Conservation (phyloP, 2,797 vertebrate species). For the Sebastolobus altivelis region DNA sequence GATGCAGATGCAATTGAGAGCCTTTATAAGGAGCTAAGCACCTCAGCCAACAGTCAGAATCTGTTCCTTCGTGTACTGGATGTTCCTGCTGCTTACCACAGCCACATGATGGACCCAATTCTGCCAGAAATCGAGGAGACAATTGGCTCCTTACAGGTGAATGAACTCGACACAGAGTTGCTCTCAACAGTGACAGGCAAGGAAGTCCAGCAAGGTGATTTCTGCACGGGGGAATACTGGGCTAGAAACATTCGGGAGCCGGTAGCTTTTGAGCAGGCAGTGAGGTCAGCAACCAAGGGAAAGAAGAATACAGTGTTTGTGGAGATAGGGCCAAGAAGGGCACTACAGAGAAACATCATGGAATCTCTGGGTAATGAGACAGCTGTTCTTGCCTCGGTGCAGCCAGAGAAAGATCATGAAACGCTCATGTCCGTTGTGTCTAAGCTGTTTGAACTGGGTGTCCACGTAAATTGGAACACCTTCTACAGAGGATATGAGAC, state of each 20-base stretch:
- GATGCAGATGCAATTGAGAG: constrained; percentile 79
- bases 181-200: constrained; percentile 89
- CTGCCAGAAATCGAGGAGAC: constrained; percentile 76
- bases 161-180: constrained; percentile 78
- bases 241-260: constrained; percentile 86
- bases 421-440: constrained; percentile 78
- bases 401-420: constrained; percentile 85
- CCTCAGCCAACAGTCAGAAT: constrained; percentile 74
- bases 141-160: constrained; percentile 78
- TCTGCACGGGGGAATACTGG: constrained; percentile 88
- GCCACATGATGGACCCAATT: constrained; percentile 90
- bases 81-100: constrained; percentile 89
- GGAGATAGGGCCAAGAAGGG: constrained; percentile 88
- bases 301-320: constrained; percentile 85
- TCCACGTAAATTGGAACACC: constrained; percentile 84
- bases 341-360: constrained; percentile 85
- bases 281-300: constrained; percentile 76
- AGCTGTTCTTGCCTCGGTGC: constrained; percentile 83
- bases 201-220: constrained; percentile 81
- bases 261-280: constrained; percentile 85
- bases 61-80: constrained; percentile 87
- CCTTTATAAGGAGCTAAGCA: constrained; percentile 77
- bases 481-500: constrained; percentile 84
- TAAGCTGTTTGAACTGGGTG: constrained; percentile 87
- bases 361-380: constrained; percentile 85